Base-by-base conservation (phyloP, 2,797 vertebrate genomes). In the Thunnus albacares region DNA sequence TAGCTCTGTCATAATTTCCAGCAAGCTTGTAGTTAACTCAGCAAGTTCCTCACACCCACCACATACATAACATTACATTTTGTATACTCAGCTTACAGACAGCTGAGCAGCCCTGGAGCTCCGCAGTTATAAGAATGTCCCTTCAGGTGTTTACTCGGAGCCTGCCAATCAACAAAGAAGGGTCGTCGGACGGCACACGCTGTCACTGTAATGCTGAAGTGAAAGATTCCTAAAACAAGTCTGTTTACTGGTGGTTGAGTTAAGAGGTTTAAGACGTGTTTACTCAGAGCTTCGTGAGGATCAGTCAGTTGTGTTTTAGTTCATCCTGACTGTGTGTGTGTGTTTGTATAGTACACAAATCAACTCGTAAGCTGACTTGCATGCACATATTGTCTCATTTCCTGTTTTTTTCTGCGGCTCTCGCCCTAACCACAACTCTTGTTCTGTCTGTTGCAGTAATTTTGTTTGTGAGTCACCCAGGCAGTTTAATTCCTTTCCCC, bases 21-120 rank as follows among this genome's bases (percentile, higher is more conserved):
- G 65, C 49, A 11, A 62, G 14, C 56, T 73, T 55, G 14, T 15
- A 20, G 79, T 79, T 73, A 77, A 71, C 81, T 84, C 82, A 82
- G 79, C 73, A 63, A 57, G 84, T 83, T 79, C 47, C 71, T 57
- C 28, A 35, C 76, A 41, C 78, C 26, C 43, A 45, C 38, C 33
- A 24, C 43, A 45, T 24, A 38, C 45, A 68, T 18, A 73, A 60
- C 52, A 56, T 38, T 61, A 24, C 35, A 68, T 79, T 68, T 66
- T 84, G 86, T 81, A 30, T 80, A 76, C 85, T 90, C 86, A 81
- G 84, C 86, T 90, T 88, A 78, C 65, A 22, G 77, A 79, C 77
- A 81, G 83, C 81, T 80, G 78, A 86, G 71, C 61, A 0, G 63
- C 49, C 70, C 35, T n/a, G 3, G 20, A 30, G 65, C 41, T 18